A percentile compares a stretch with the other conserved stretches of the same genome.
phyloP scores from a whole-genome alignment of 2,113 vertebrate genomes.

The Neoarius graeffei region DNA sequence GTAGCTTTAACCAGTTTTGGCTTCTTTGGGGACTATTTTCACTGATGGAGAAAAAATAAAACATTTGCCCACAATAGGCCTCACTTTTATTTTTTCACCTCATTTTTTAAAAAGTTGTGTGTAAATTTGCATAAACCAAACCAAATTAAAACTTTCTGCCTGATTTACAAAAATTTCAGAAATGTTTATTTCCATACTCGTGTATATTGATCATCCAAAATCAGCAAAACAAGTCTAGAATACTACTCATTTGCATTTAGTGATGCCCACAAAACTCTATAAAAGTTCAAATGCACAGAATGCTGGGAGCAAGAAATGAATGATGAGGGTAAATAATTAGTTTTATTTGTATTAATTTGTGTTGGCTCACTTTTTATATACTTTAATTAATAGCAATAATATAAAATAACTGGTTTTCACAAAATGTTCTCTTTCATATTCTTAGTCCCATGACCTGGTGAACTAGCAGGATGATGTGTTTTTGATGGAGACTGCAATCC shows the following conservation, averaged over 20 bases:
- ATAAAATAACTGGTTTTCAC: too few species aligned
- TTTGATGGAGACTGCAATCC: too few species aligned
- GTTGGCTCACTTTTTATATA: not conserved
- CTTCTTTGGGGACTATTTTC: not conserved
- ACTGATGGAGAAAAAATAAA: not conserved
- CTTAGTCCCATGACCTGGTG: too few species aligned
- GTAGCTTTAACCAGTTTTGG: not conserved
- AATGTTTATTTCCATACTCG: too few species aligned
- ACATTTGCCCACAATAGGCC: not conserved
- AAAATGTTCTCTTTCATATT: not conserved
- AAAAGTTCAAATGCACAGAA: too few species aligned
- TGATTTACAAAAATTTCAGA: too few species aligned
- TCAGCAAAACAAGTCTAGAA: too few species aligned
- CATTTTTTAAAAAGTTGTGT: not conserved
- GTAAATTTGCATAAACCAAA: not conserved
- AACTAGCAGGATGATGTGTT: not conserved
- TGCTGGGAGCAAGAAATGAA: too few species aligned
- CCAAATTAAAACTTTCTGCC: not conserved
- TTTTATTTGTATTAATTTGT: too few species aligned
- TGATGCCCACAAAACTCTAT: too few species aligned
- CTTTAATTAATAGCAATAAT: not conserved
- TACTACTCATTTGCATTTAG: too few species aligned
- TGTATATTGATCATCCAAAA: not conserved
- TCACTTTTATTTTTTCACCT: not conserved
- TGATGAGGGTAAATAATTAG: too few species aligned